Base-by-base conservation (phyloP, 2,888 invertebrate genomes). In the Stenoptilia bipunctidactyla region DNA sequence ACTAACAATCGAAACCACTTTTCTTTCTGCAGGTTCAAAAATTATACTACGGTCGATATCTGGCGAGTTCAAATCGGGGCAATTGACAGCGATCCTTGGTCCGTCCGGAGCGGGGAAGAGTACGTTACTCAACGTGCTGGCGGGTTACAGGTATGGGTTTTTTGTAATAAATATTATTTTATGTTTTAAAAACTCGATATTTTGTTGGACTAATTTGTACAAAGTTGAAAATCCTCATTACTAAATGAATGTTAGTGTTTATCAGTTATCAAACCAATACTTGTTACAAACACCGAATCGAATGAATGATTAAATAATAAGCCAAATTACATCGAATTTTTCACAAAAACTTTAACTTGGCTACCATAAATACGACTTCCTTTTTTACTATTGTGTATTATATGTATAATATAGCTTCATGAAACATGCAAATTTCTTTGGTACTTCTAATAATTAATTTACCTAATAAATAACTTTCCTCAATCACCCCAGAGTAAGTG, bases 41-140 rank as follows among this genome's bases (percentile, higher is more conserved):
- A 74, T 90, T 27, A 93, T 97, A 52, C 73, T 97, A 41, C 87
- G 92, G 45, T 89, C 89, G 40, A 87, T 97, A 40, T 92, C 89
- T 49, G 97, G 97, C 0, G 88, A 90, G 55, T 96, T 97, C 67
- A 87, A 86, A 34, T 92, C 94, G 0, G 94, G 95, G 9, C 90
- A 97, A 63, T 79, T 97, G 45, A 94, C 93, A 0, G 97, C 94
- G 33, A 95, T 97, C 48, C 86, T 97, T 74, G 97, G 97, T 0
- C 96, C 97, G 0, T 96, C 96, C 0, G 97, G 97, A 0, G 93
- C 94, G 2, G 94, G 97, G 36, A 97, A 97, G 73, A 95, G 94
- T 39, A 94, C 96, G 0, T 82, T 97, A 6, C 87, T 97, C 42
- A 96, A 97, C 62, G 88, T 96, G 46, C 77, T 97, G 15, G 95